phyloP scores from a whole-genome alignment of 2,888 invertebrate genomes.

The Rotaria sp. region DNA sequence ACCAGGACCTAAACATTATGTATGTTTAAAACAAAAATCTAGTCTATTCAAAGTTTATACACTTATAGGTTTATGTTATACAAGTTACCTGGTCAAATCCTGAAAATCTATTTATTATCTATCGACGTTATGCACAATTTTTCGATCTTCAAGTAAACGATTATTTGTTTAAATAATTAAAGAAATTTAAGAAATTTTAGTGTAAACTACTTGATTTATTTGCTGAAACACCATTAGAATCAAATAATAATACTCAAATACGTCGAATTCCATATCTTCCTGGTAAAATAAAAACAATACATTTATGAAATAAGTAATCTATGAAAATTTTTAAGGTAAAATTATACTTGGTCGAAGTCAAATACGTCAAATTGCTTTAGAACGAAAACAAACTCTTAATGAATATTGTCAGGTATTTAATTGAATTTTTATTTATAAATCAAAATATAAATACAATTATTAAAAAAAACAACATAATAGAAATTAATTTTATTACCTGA shows the following conservation, averaged over 20 bases:
- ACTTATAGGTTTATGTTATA: conserved; percentile 47
- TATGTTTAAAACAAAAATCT: background rate
- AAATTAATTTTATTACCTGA: background rate
- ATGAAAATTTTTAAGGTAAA: conserved; percentile 44
- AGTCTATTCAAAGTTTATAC: background rate
- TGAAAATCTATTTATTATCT: conserved; percentile 45
- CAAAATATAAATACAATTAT: too few species aligned
- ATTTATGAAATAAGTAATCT: too few species aligned
- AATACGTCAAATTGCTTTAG: conserved; percentile 49
- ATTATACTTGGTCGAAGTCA: conserved; percentile 52
- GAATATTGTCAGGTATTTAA: conserved; percentile 49
- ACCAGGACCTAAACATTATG: conserved; percentile 19
- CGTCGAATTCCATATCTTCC: conserved; percentile 51
- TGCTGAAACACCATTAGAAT: conserved; percentile 44
- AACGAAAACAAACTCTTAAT: conserved; percentile 47
- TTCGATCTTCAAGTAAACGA: conserved; percentile 50
- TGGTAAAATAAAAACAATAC: conserved; percentile 46
- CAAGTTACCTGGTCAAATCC: conserved; percentile 50
- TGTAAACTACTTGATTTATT: conserved; percentile 48
- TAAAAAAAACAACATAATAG: background rate
- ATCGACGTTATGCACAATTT: conserved; percentile 51
- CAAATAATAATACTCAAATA: background rate
- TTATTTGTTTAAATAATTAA: background rate
- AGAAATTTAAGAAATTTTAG: conserved; percentile 42
- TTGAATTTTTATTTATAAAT: too few species aligned